Base-by-base conservation (phyloP, 2,888 invertebrate genomes). In the Chironomus tentans region DNA sequence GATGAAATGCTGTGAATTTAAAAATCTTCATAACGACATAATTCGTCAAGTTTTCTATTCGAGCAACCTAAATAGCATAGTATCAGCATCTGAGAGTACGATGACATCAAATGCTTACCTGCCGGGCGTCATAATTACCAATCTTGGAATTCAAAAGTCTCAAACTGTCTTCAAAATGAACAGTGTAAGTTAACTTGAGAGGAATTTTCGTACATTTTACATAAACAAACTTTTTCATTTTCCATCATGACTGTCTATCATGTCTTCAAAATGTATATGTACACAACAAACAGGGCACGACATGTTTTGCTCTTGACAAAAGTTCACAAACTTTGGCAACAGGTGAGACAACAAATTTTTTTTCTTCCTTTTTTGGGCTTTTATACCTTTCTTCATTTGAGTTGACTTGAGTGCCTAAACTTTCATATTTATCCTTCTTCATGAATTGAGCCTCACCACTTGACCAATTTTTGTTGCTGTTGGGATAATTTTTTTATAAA, bases 41-140 rank as follows among this genome's bases (percentile, higher is more conserved):
- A 88, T 93, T 76, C 87, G 88, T 6, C 89, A 92, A 81, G 89
- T 93, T 68, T 86, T 86, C 76, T 93, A 87, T 84, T 90, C 90
- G 79, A 84, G 86, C 50, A 86, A 87, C 76, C 84, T 92, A 79
- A 88, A 89, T 80, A 87, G 88, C 79, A 86, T 92, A 69, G 86
- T 93, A 13, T 92, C 92, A 0, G 91, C 90, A 78, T 88, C 90
- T 72, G 88, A 88, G 77, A 88, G 88, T 76, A 80, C 81, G 0
- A 79, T 83, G 77, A 79, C 84, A 0, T 79, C 22, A 4, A 48
- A 48, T 47, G n/a, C 80, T 28, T 83, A 83, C 78, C 79, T 80
- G 79, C 81, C 83, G 0, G 85, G 81, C 84, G 86, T 91, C 1
- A 83, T 92, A 78, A 85, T 88, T 79, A 86, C 87, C 75, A 89